phyloP scores from a whole-genome alignment of 2,113 vertebrate genomes.

The Callionymus lyra region DNA sequence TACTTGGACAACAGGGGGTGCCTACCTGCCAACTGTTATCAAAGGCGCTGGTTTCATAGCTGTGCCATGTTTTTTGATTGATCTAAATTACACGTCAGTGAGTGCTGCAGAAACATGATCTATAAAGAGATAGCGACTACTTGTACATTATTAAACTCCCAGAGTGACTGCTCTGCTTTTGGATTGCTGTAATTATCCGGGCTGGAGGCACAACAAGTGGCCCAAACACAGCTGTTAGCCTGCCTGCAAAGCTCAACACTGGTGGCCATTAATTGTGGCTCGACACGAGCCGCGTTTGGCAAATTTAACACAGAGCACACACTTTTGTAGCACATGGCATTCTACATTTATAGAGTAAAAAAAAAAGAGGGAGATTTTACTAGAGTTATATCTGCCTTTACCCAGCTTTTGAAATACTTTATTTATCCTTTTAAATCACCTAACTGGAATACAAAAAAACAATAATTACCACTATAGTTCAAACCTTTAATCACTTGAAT shows the following conservation, averaged over 20 bases:
- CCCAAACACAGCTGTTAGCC: conserved; percentile 74
- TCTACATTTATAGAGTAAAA: neutral
- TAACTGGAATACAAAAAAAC: too few relatives aligned
- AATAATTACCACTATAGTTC: too few relatives aligned
- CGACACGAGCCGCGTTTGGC: conserved; percentile 65
- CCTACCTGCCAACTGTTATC: conserved; percentile 67
- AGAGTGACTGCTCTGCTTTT: conserved; percentile 68
- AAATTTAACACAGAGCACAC: conserved; percentile 40
- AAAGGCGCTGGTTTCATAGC: conserved; percentile 67
- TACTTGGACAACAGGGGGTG: conserved; percentile 61
- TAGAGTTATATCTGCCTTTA: too few relatives aligned
- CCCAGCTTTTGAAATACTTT: too few relatives aligned
- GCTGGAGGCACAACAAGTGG: conserved; percentile 73
- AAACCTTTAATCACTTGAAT: too few relatives aligned
- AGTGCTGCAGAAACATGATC: conserved; percentile 68
- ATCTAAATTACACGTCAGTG: conserved; percentile 70
- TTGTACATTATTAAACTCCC: conserved; percentile 73
- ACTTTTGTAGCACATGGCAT: conserved; percentile 24
- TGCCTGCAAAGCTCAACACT: conserved; percentile 45
- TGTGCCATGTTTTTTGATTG: conserved; percentile 68
- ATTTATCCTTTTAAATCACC: too few relatives aligned
- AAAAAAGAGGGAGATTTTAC: too few relatives aligned
- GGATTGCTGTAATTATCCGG: conserved; percentile 72
- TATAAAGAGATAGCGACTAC: conserved; percentile 70
- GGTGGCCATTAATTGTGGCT: conserved; percentile 66